phyloP scores from a whole-genome alignment of 2,888 invertebrate species.

The Polymixis flavicincta region DNA sequence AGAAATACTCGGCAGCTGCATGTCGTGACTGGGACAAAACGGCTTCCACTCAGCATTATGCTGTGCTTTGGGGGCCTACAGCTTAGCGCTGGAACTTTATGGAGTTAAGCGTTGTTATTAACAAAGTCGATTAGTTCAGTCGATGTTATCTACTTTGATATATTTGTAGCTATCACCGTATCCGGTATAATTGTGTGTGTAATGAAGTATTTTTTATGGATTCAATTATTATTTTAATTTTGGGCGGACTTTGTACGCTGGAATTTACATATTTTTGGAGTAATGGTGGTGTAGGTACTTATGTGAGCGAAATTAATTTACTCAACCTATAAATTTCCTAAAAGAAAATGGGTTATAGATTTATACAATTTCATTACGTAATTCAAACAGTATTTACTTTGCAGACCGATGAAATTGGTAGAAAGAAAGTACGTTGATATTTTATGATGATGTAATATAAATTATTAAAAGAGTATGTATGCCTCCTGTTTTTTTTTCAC shows the following conservation, averaged over 20 bases:
- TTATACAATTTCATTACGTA: not conserved
- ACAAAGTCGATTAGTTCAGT: constrained; percentile 58
- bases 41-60: not conserved
- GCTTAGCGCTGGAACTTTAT: not conserved
- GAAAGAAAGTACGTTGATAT: not conserved
- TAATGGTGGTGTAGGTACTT: not conserved
- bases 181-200: constrained; percentile 60
- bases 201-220: constrained; percentile 59
- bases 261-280: constrained; percentile 33
- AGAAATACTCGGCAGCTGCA: too few species aligned
- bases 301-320: constrained; percentile 1
- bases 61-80: not conserved
- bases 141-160: constrained; percentile 65
- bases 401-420: not conserved
- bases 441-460: constrained; percentile 12
- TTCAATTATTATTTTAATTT: constrained; percentile 45
- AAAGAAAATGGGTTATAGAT: not conserved
- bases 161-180: constrained; percentile 56
- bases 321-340: not conserved
- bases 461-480: constrained; percentile 1
- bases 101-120: constrained; percentile 53
- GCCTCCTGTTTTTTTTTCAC: constrained; percentile 53
- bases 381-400: not conserved
- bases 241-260: constrained; percentile 18
- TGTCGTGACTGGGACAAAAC: not conserved